Base-by-base conservation (phyloP, 2,888 invertebrate species). In the Venusia cambrica region DNA sequence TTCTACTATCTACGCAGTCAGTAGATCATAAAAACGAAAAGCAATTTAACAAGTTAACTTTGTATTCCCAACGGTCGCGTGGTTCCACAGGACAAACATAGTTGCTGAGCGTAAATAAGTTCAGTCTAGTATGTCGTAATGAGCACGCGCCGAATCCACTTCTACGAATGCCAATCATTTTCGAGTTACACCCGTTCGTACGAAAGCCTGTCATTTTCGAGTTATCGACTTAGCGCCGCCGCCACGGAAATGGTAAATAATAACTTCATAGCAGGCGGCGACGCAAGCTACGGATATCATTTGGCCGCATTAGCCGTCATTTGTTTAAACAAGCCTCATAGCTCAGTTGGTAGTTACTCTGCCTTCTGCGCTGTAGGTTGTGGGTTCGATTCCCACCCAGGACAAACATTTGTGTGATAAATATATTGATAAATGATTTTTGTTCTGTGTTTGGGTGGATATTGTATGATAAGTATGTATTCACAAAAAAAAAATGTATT, bases 191-290 rank as follows among this genome's bases (percentile, higher is more conserved):
- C 66, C 69, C 47, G 71, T 75, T 73, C 59, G 57, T 70, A 75
- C 73, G 65, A 78, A 79, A 74, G 65, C 66, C 70, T 68, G 79
- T 85, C 73, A 85, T 85, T 87, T 85, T 85, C 85, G 79, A 85
- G 79, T 87, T 87, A 85, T 84, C 85, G 81, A 78, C 76, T 83
- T 78, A 73, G 69, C 79, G 67, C 24, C 79, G 61, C 53, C 63
- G 68, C n/a, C n/a, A n/a, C 77, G 84, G 83, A 85, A 87, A 87
- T 81, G 77, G 74, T 75, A 79, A 78, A 80, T 85, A 87, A 85
- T 87, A 79, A 78, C 85, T 85, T 85, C 77, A 87, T 85, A 65
- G 72, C 61, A 54, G 65, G n/a, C n/a, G 70, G 64, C 64, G 71
- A 67, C 61, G 62, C 58, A 62, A 68, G 65, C 66, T 72, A 74